Conservation (phyloP, 2,888 invertebrate species). For the Sinotaia quadrata region DNA sequence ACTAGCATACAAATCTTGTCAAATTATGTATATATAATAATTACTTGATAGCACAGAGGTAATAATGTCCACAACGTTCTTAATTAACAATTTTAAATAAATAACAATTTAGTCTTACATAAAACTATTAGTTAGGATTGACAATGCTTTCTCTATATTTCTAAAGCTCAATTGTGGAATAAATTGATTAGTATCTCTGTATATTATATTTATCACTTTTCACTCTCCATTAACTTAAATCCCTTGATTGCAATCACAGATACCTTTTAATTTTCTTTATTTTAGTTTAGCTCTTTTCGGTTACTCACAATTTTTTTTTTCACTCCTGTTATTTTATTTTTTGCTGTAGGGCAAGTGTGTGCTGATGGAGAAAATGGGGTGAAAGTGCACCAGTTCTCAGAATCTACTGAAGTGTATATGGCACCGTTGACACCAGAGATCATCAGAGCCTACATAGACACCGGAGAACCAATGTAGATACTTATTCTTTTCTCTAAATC, state of each 20-base stretch:
- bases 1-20: too few relatives aligned
- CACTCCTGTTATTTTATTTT: neutral
- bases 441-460: conserved; percentile 86
- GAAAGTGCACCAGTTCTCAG: conserved; percentile 77
- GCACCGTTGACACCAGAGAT: conserved; percentile 82
- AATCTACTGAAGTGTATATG: conserved; percentile 87
- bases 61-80: too few relatives aligned
- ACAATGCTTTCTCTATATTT: too few relatives aligned
- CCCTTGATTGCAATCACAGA: neutral
- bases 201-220: too few relatives aligned
- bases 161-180: too few relatives aligned
- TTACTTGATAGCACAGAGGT: too few relatives aligned
- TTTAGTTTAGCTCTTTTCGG: neutral
- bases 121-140: too few relatives aligned
- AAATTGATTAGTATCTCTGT: too few relatives aligned
- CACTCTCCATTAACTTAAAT: too few relatives aligned
- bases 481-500: neutral
- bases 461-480: conserved; percentile 88
- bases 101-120: too few relatives aligned
- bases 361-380: neutral
- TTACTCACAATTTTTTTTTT: neutral
- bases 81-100: too few relatives aligned
- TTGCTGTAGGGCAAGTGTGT: neutral
- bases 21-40: too few relatives aligned
- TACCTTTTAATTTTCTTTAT: neutral